Base-by-base conservation (phyloP, 2,113 vertebrate genomes). In the Mesoclemmys tuberculata region DNA sequence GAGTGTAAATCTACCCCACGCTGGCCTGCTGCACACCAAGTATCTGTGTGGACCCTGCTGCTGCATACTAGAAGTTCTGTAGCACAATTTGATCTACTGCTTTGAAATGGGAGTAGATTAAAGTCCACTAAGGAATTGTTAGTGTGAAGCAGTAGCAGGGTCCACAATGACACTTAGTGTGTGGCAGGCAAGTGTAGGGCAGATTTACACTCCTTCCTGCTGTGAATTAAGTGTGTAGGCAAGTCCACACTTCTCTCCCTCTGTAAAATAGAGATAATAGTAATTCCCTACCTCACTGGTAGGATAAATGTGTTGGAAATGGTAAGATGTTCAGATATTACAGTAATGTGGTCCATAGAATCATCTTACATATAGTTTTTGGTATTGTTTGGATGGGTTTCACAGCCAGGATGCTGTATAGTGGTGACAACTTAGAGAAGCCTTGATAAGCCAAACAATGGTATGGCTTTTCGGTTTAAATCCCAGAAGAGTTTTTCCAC, bases 401-500 rank as follows among this genome's bases (percentile, higher is more conserved):
- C 71, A 51, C 52, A 77, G 26, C 6, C 64, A 71, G 64, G 13
- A 27, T 82, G 80, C 74, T 90, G 84, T 89, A 38, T 78, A 78
- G 80, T 44, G 80, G 38, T 71, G 22, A 71, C 91, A 80, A 90
- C 80, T 44, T 68, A 87, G 84, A 38, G 64, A 91, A 96, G 55
- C 35, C 29, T 9, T 89, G 87, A 94, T 89, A 77, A 94, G 80
- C 52, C 84, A 93, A 95, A 74, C 22, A 82, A 80, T 90, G 93
- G 82, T 85, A 82, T 22, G 49, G 80, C 31, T 97, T 93, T 92
- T 85, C 80, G 88, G 91, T 90, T 93, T 80, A 89, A 96, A 90
- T 92, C 78, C 91, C 95, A 96, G 90, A 94, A 96, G 95, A 90
- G 19, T 74, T 41, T 74, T 74, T 41, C 19, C n/a, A 41, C 21